These are phyloP conservation scores for Cebus imitator DNA, from an alignment of 2,113 vertebrate genomes.

Conservation along the genomic window DNA sequence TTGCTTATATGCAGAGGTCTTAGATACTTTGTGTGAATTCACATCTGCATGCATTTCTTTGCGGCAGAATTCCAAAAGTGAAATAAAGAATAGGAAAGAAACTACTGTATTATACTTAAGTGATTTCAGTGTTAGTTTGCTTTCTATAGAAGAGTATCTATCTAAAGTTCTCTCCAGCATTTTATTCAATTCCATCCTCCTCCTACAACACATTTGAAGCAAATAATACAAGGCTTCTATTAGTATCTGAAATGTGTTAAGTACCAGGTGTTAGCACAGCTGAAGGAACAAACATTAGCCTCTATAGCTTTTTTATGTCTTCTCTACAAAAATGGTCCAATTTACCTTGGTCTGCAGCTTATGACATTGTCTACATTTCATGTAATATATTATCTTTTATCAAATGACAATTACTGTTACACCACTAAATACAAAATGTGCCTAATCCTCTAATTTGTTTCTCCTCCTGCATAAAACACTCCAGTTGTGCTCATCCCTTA, in stretches of 20 bases:
- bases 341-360: background rate
- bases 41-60: background rate
- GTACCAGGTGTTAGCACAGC: background rate
- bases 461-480: background rate
- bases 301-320: background rate
- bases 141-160: background rate
- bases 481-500: background rate
- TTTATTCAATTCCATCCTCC: background rate
- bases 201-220: background rate
- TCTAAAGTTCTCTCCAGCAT: background rate
- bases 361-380: background rate
- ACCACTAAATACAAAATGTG: background rate
- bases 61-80: background rate
- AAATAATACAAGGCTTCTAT: background rate
- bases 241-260: background rate
- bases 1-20: background rate
- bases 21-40: background rate
- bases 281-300: background rate
- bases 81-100: background rate
- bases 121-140: background rate
- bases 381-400: background rate
- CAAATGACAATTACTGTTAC: background rate
- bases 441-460: background rate
- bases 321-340: background rate
- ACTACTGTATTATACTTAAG: rapidly evolving